phyloP scores from a whole-genome alignment of 1,140 invertebrate genomes.

The Penaeus japonicus region DNA sequence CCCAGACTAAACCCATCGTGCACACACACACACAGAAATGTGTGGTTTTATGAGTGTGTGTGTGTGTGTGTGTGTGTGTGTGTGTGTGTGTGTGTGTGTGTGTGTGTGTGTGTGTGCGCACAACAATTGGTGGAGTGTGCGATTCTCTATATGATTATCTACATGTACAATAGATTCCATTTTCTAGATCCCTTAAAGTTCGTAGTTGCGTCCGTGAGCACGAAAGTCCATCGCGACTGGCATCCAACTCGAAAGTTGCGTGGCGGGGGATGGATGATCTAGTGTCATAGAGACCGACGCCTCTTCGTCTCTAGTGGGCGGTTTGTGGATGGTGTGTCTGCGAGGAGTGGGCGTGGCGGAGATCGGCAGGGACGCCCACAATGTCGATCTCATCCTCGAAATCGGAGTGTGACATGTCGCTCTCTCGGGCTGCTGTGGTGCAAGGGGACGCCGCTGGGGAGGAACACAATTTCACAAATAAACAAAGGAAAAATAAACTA shows the following conservation, averaged over 20 bases:
- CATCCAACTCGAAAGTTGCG: background rate
- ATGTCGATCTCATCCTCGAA: conserved; percentile 59
- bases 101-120: background rate
- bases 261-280: background rate
- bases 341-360: conserved; percentile 31
- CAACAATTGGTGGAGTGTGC: background rate
- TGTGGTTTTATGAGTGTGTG: background rate
- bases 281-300: background rate
- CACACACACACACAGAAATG: background rate
- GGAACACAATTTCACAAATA: background rate
- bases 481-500: background rate
- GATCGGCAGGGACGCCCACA: conserved; percentile 48
- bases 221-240: background rate
- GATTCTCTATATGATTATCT: no score
- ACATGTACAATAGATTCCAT: no score
- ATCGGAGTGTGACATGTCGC: conserved; percentile 48
- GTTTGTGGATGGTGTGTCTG: conserved; percentile 30
- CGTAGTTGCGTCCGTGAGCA: no score
- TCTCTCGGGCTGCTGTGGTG: conserved; percentile 36
- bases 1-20: no score
- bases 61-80: conserved; percentile 6
- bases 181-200: no score
- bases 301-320: conserved; percentile 13
- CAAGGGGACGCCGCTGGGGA: conserved; percentile 24
- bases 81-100: background rate